Percentiles rank a stretch among this genome's conserved stretches.
These are phyloP conservation scores for Herpailurus yagouaroundi DNA, from an alignment of 2,113 vertebrate genomes.

Conservation along the genomic window DNA sequence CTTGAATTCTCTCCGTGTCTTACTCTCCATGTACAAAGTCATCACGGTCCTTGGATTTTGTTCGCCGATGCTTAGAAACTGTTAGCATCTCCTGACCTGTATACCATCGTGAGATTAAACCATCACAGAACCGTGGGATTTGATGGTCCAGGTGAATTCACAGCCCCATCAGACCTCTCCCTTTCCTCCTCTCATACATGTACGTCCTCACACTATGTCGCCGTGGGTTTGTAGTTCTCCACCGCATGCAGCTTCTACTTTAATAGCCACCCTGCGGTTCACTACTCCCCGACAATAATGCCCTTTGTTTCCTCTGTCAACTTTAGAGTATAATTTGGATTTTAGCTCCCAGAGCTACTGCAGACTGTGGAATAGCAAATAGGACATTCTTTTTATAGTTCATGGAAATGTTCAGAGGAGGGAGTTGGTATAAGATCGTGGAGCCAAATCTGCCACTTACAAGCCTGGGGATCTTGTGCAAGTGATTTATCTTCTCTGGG, in stretches of 20 bases:
- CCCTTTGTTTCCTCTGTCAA: not conserved
- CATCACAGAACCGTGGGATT: not conserved
- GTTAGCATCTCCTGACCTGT: not conserved
- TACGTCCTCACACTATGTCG: too few species aligned
- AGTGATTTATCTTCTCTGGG: not conserved
- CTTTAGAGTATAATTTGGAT: not conserved
- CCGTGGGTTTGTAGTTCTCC: not conserved
- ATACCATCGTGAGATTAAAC: not conserved
- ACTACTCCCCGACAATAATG: not conserved
- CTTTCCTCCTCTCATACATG: not conserved
- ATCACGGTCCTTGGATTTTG: not conserved
- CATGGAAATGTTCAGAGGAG: not conserved
- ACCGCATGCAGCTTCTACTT: not conserved
- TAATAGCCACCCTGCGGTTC: not conserved
- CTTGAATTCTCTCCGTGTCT: not conserved
- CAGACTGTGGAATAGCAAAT: not conserved
- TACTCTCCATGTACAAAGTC: not conserved
- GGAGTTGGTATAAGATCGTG: not conserved
- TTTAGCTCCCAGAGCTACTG: not conserved
- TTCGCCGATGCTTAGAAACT: not conserved
- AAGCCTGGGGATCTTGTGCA: not conserved
- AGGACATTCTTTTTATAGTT: not conserved
- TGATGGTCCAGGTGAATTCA: not conserved
- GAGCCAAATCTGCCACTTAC: not conserved
- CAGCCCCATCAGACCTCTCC: not conserved